Evolutionary conservation across 92 coral and sea anemone genomes (phyloP), one percentile per base, ranked within the genome.

Genomic region (Zoanthus sociatus): DNA sequence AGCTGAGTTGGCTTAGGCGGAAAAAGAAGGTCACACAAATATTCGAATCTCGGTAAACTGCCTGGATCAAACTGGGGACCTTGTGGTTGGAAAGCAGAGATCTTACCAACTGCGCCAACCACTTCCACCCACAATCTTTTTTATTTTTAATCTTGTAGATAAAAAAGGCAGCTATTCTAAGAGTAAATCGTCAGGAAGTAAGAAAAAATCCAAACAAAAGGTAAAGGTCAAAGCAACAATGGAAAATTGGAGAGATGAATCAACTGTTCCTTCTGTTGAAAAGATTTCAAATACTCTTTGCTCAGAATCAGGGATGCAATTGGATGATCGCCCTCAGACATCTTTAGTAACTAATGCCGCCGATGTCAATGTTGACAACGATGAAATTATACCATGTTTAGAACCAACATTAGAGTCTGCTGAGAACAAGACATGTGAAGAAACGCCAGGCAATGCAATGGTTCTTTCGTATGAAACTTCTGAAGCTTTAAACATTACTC

Each of bases 161-260:
- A 90, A 78, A 83, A 91, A 88, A 78, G 16, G 46, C 47, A 21
- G 68, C 20, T 89, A 91, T 66, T 68, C 92, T 9, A 26, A 85
- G 44, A 89, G 89, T 37, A 93, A 89, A 64, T 90, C 95, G 7
- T 90, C 95, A 0, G 93, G 91, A 77, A 91, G 55, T 83, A 94
- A 94, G 73, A 93, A 93, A 92, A 84, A 64, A 63, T 48, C 91
- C 21, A 94, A 91, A 42, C 88, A 91, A 10, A 94, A 93, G 53
- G 78, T 84, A 30, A 94, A 92, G 77, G 94, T 68, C 32, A 85
- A 91, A 72, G 48, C 48, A 26, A 21, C 58, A 7, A 17, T 63
- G 11, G 73, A 61, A 18, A 79, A 30, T 73, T 79, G 84, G 84
- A 79, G 84, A 60, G 84, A 79, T 9, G 72, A 45, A 9, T 14